Base-by-base conservation (phyloP, 1,140 invertebrate genomes). In the Pygmarrhopalites habei region DNA sequence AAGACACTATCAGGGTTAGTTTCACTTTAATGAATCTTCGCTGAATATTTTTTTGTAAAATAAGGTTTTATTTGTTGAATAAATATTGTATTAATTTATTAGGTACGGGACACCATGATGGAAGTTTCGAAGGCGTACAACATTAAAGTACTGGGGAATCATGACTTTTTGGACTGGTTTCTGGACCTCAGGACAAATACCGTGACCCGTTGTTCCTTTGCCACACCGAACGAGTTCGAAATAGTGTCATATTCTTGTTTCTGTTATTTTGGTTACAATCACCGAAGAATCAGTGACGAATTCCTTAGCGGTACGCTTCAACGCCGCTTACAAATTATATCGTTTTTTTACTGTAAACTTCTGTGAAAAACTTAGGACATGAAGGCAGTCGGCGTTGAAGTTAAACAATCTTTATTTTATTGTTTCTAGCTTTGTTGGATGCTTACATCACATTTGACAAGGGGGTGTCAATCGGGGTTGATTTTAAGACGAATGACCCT, bases 391-490 rank as follows among this genome's bases (percentile, higher is more conserved):
- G n/a, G n/a, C n/a, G n/a, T n/a, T n/a, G n/a, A n/a, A n/a, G n/a
- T 41, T 12, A 41, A 41, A 41, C 12, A 41, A 41, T 41, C n/a
- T 41, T 41, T 41, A 41, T n/a, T 41, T 41, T 41, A n/a, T 12
- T n/a, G 39, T 49, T 67, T 76, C n/a, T 70, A 83, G 86, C 86
- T 15, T 82, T 88, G 64, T 83, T 80, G 47, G 78, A 81, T 60
- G 77, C 82, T 19, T 85, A 83, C 30, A 72, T 89, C 10, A 82
- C 86, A 2, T 89, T 85, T 74, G 84, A 88, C 71, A 84, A 83
- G 32, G 80, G 80, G 15, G 71, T 90, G 29, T 82, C 89, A 1
- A 86, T 90, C 43, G 81, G 86, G 67, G 73, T 79, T 0, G 72
- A 80, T 25, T 87, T 82, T 70, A 77, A 81, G 43, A 90, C 86